Evolutionary conservation across 1,140 invertebrate genomes (phyloP), one percentile per base, ranked within the genome.

Genomic region (Trachymyrmex cornetzi): DNA sequence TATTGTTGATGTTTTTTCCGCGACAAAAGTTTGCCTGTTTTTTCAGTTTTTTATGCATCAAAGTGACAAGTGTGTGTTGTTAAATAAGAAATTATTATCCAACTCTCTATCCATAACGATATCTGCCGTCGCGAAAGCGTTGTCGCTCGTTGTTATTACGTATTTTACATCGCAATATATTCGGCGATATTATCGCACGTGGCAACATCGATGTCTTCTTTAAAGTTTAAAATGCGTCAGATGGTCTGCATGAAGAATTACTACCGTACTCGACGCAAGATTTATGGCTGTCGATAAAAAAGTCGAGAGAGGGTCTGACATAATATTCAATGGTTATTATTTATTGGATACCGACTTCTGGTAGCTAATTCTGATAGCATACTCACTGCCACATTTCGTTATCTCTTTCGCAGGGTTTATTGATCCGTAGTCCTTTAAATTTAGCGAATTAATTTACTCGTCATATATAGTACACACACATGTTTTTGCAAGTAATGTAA

Each of bases 321-420:
- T 82, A 82, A 82, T 72, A 59, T 72, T 72, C 50, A 59, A 82
- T 38, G 34, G 34, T 82, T 72, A 71, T 81, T 81, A 82, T 72
- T 82, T 55, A 82, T 72, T 69, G 34, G 44, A 44, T 27, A 5
- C 34, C 66, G 53, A 71, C 50, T 82, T 71, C 53, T 72, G 34
- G 34, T 59, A 48, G 53, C 22, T 53, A 12, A 82, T 71, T 72
- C 24, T 24, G 34, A n/a, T 44, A 1, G 11, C n/a, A 48, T 59
- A 4, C 12, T 72, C 34, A 30, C 34, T 57, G 34, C 19, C 30
- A 38, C 24, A 64, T 24, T 72, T 27, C 16, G 30, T 34, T 5
- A 77, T 53, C 6, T 12, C 5, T 30, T 27, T 11, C 5, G 9
- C 34, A 67, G 19, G 0, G 34, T 14, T 64, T 27, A 64, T 30